These are phyloP conservation scores for Anneissia japonica DNA, from an alignment of 35 echinoderm and acorn worm genomes.

Conservation along the genomic window DNA sequence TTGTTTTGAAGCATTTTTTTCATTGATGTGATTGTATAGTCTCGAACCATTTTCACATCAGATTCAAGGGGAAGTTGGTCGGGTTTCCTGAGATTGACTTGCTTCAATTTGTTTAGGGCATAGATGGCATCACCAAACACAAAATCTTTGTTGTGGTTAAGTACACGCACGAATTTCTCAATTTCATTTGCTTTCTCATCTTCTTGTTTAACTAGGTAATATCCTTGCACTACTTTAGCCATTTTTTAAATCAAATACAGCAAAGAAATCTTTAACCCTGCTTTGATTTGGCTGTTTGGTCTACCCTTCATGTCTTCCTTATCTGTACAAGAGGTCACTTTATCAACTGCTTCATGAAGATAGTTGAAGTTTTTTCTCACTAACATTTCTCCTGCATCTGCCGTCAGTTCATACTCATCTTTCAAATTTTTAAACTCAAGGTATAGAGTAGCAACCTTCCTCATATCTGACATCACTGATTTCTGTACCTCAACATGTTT, in stretches of 20 bases:
- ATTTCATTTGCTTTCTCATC: neutral
- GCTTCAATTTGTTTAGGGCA: neutral
- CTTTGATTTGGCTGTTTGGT: neutral
- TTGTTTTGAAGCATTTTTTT: too few species aligned
- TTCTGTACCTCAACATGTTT: constrained; percentile 25
- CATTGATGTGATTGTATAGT: too few species aligned
- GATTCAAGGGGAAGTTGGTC: too few species aligned
- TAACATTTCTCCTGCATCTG: neutral
- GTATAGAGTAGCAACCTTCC: constrained; percentile 3
- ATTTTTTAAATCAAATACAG: neutral
- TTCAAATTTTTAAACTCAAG: neutral
- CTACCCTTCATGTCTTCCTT: neutral
- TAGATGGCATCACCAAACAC: neutral
- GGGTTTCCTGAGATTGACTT: too few species aligned
- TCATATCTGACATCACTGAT: constrained; percentile 13
- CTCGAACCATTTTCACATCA: too few species aligned
- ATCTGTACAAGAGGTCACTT: neutral
- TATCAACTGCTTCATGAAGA: neutral
- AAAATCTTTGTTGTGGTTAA: neutral
- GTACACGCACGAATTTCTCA: neutral
- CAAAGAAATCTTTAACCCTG: neutral
- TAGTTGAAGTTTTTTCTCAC: neutral
- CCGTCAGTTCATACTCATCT: neutral
- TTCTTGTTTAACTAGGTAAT: neutral
- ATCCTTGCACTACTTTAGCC: neutral